Conservation (phyloP, 2,888 invertebrate genomes). For the Proisotoma minuta region DNA sequence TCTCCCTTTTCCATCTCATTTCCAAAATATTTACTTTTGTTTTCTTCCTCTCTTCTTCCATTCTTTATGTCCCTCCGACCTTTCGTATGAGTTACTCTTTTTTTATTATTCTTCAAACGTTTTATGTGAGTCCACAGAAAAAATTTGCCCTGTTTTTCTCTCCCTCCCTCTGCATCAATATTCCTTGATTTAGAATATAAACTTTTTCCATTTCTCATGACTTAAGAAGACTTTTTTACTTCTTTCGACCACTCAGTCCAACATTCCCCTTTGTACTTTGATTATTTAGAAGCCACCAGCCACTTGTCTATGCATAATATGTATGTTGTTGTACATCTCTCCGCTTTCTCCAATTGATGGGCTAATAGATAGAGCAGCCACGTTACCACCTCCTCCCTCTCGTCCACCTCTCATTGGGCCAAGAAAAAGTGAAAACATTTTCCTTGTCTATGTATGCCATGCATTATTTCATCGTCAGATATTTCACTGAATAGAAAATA, state of each 20-base stretch:
- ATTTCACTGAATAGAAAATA: conserved; percentile 2
- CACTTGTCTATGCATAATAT: background rate
- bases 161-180: conserved; percentile 39
- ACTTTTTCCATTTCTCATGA: conserved; percentile 42
- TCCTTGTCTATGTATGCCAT: too few relatives aligned
- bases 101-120: conserved; percentile 46
- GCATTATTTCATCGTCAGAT: conserved; percentile 2
- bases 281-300: conserved; percentile 30
- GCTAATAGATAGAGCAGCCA: too few relatives aligned
- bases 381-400: too few relatives aligned
- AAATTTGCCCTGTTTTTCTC: conserved; percentile 38
- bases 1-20: conserved; percentile 45
- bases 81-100: conserved; percentile 35
- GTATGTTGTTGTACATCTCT: too few relatives aligned
- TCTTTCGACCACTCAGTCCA: conserved; percentile 4
- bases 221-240: conserved; percentile 20
- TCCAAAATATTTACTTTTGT: conserved; percentile 41
- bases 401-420: background rate
- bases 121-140: conserved; percentile 42
- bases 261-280: conserved; percentile 22
- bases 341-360: too few relatives aligned
- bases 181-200: conserved; percentile 44
- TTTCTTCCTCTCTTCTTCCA: conserved; percentile 28
- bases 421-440: background rate
- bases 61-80: conserved; percentile 18